Base-by-base conservation (phyloP, 2,888 invertebrate species). In the Aspidiotus rigidus region DNA sequence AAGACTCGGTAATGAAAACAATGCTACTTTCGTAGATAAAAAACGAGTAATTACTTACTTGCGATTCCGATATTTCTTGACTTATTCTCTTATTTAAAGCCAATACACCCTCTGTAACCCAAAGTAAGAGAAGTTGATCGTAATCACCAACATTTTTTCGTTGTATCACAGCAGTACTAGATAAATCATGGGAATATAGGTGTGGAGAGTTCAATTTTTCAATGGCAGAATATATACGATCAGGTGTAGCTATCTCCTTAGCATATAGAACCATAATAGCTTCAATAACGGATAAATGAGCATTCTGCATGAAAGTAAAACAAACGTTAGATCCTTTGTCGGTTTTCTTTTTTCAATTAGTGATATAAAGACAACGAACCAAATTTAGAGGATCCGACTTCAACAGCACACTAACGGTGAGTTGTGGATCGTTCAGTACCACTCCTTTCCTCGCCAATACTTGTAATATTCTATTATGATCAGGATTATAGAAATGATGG, bases 271-370 rank as follows among this genome's bases (percentile, higher is more conserved):
- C 85, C 95, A 96, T 95, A 79, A 96, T 83, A 75, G 93, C 90
- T 81, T 96, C 95, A 80, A 95, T 90, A 80, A 97, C 90, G 78
- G 90, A 86, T 88, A 96, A 89, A 80, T 97, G 96, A 76, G 93
- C 93, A 79, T 86, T 88, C 95, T 95, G 81, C 49, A 6, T 13
- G 10, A 11, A 49, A 49, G 6, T 49, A 49, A 49, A 49, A 13
- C 49, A 49, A 49, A n/a, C 2, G n/a, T 11, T 49, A 28, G 2
- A 28, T 28, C 28, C 28, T 28, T 28, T 5, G 5, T 28, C 28
- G 28, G 1, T 28, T 28, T 5, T 5, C 28, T 28, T 28, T 28
- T 28, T 28, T 28, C 28, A 28, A 28, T 28, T 28, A 28, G 62
- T 13, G 41, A 15, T 7, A 49, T 9, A 8, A 42, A 17, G 13